These are phyloP conservation scores for Lacanobia oleracea DNA, from an alignment of 2,888 invertebrate genomes.

Conservation along the genomic window DNA sequence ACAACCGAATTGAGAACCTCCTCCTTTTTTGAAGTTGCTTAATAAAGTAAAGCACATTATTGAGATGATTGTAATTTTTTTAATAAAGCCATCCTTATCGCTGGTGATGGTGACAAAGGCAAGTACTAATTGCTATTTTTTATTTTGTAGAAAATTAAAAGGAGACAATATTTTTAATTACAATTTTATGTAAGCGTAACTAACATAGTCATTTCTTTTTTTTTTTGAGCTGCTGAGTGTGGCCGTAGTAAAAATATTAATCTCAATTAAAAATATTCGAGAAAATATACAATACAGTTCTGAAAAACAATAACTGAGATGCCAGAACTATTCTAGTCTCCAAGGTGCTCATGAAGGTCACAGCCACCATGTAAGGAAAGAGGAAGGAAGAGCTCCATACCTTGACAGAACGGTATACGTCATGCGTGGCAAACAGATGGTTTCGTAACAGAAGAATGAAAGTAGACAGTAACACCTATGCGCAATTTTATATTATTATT, in stretches of 20 bases:
- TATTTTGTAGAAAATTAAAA: neutral
- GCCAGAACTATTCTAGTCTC: neutral
- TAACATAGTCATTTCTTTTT: neutral
- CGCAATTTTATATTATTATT: neutral
- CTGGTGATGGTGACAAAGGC: neutral
- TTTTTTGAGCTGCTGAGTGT: neutral
- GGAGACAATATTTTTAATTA: too few relatives aligned
- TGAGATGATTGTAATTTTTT: conserved; percentile 2
- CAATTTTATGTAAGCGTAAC: too few relatives aligned
- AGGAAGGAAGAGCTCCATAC: conserved; percentile 56
- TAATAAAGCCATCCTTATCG: conserved; percentile 4
- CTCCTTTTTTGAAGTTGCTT: too few relatives aligned
- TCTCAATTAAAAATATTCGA: neutral
- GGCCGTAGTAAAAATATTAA: neutral
- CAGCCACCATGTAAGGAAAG: conserved; percentile 31
- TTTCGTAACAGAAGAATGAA: conserved; percentile 17
- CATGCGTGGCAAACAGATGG: conserved; percentile 37
- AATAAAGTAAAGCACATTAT: neutral
- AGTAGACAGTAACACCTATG: conserved; percentile 3
- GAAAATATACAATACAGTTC: neutral
- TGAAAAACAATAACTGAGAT: neutral
- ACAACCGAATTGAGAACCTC: too few relatives aligned
- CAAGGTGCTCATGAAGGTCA: conserved; percentile 24
- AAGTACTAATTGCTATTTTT: neutral
- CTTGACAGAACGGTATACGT: conserved; percentile 43